A percentile compares a stretch with the other conserved stretches of the same genome.
Evolutionary conservation across 2,113 vertebrate species (phyloP).

Genomic region (Nyctibius bracteatus): DNA sequence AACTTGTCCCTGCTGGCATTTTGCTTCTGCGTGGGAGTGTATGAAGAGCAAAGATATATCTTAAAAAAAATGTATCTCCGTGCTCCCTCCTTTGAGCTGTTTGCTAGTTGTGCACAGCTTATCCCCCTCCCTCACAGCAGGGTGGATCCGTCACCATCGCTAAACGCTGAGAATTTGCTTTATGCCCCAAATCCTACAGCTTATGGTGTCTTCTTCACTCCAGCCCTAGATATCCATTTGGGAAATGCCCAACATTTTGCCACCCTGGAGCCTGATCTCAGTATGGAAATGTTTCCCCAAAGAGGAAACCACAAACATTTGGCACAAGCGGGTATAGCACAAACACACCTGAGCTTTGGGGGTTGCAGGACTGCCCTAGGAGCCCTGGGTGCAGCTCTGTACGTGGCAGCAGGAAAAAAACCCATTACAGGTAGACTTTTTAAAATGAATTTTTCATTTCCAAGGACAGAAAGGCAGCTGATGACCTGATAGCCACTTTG

Average conservation of each 20-base stretch:
- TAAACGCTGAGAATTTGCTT: not conserved
- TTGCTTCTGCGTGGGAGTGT: conserved; percentile 11
- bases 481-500: not conserved
- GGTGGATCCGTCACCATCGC: not conserved
- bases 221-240: not conserved
- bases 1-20: conserved; percentile 27
- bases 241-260: not conserved
- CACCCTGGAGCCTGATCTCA: not conserved
- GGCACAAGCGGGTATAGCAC: not conserved
- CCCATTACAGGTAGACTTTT: not conserved
- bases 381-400: not conserved
- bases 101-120: not conserved
- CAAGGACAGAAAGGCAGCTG: not conserved
- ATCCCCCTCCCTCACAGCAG: accelerated
- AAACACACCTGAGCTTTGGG: not conserved
- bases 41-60: not conserved
- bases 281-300: not conserved
- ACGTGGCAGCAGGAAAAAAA: not conserved
- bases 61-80: not conserved
- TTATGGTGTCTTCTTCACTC: not conserved
- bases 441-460: not conserved
- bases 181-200: not conserved
- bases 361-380: not conserved
- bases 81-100: not conserved
- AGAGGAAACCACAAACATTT: accelerated